These are phyloP conservation scores for Cyclina sinensis DNA, from an alignment of 1,140 invertebrate genomes.

Conservation along the genomic window DNA sequence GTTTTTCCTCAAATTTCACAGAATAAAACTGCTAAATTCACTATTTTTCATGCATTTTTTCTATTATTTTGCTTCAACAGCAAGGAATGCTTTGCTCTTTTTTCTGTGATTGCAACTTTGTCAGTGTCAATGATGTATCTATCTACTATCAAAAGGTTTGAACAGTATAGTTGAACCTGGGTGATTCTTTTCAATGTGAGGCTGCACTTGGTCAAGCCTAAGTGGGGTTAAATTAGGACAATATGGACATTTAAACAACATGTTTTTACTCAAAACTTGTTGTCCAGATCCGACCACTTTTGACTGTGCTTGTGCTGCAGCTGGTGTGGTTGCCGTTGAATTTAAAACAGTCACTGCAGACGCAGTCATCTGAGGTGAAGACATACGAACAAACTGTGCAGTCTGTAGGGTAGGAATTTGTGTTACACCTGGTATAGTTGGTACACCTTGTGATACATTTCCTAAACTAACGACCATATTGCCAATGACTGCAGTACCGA, in stretches of 20 bases:
- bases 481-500: conserved; percentile 29
- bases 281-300: neutral
- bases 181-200: conserved; percentile 56
- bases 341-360: neutral
- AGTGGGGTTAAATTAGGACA: conserved; percentile 59
- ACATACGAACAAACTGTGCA: conserved; percentile 12
- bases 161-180: conserved; percentile 57
- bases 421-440: conserved; percentile 1
- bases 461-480: conserved; percentile 48
- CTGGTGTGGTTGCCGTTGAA: neutral
- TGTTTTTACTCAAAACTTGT: conserved; percentile 32
- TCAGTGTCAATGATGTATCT: too few species aligned
- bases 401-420: neutral
- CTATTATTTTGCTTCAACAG: too few species aligned
- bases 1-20: too few species aligned
- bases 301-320: neutral
- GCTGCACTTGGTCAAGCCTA: conserved; percentile 54
- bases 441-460: conserved; percentile 21
- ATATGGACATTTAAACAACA: conserved; percentile 60
- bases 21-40: too few species aligned
- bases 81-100: too few species aligned
- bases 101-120: too few species aligned
- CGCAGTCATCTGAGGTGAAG: neutral
- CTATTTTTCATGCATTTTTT: too few species aligned
- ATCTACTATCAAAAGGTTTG: conserved; percentile 43